These are phyloP conservation scores for Rhagonycha fulva DNA, from an alignment of 2,888 invertebrate genomes.

Conservation along the genomic window DNA sequence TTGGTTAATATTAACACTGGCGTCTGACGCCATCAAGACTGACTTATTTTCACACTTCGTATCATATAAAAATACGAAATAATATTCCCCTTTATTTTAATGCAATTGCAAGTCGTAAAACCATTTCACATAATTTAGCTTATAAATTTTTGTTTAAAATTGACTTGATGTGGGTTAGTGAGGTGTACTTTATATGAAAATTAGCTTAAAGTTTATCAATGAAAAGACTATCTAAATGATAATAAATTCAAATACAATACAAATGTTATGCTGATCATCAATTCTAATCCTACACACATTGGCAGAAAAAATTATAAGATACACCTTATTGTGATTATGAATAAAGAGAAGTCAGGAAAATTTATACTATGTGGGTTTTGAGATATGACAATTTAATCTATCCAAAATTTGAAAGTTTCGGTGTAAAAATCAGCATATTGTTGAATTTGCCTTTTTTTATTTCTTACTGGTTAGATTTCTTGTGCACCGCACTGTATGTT, in stretches of 20 bases:
- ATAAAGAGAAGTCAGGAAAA: neutral
- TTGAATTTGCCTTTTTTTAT: neutral
- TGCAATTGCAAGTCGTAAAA: neutral
- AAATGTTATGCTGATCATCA: neutral
- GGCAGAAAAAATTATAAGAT: neutral
- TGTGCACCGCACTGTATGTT: no score
- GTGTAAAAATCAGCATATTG: neutral
- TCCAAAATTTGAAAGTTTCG: neutral
- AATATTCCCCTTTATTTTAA: neutral
- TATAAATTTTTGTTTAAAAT: neutral
- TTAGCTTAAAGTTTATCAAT: neutral
- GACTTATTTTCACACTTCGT: neutral
- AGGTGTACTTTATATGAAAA: neutral
- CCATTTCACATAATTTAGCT: neutral
- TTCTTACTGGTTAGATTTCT: no score
- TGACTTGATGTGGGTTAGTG: neutral
- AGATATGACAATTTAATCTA: neutral
- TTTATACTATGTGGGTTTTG: neutral
- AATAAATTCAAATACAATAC: neutral
- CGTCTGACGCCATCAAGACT: neutral
- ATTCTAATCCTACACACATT: constrained; percentile 2
- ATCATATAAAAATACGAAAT: neutral
- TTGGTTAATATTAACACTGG: neutral
- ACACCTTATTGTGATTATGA: neutral
- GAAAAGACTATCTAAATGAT: neutral